Evolutionary conservation across 2,888 invertebrate genomes (phyloP), one percentile per base, ranked within the genome.

Genomic region (Dexiosoma caninum): DNA sequence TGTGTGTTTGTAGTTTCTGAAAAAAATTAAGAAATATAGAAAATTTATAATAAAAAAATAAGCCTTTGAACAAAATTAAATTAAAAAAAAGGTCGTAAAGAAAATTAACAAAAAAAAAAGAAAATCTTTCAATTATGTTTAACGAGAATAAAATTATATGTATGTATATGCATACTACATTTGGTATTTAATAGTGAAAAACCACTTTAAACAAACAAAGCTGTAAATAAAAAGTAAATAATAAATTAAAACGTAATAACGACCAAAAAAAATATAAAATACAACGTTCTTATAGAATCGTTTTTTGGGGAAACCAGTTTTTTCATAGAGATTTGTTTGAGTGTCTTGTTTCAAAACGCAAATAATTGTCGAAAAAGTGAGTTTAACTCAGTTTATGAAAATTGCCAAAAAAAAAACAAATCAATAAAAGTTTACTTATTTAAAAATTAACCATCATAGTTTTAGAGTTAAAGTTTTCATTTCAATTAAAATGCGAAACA

Each of bases 261-360:
- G 6, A n/a, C n/a, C n/a, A n/a, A n/a, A n/a, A n/a, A n/a, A n/a
- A n/a, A n/a, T n/a, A n/a, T n/a, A 4, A 49, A 59, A 49, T 14
- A 74, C 44, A 55, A 46, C 62, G 37, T 46, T 74, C 49, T 72
- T 40, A 51, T 60, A 72, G 62, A 72, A 72, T 57, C 27, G 3
- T 62, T 78, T 77, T 59, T 57, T 19, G 55, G 21, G 32, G 42
- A 71, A 78, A 70, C 70, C 70, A 71, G 70, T 78, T 78, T 69
- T 53, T 72, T 55, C 14, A 30, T 46, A 66, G n/a, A 66, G 21
- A 74, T 42, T 62, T 44, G 53, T 53, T 42, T 44, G n/a, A 40
- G 72, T 44, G 51, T 42, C 42, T 72, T 42, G 62, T 53, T 32
- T 42, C 44, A 66, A 44, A n/a, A 64, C 53, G 27, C 46, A n/a